phyloP scores from a whole-genome alignment of 2,113 vertebrate species.

The Tragelaphus buxtoni region DNA sequence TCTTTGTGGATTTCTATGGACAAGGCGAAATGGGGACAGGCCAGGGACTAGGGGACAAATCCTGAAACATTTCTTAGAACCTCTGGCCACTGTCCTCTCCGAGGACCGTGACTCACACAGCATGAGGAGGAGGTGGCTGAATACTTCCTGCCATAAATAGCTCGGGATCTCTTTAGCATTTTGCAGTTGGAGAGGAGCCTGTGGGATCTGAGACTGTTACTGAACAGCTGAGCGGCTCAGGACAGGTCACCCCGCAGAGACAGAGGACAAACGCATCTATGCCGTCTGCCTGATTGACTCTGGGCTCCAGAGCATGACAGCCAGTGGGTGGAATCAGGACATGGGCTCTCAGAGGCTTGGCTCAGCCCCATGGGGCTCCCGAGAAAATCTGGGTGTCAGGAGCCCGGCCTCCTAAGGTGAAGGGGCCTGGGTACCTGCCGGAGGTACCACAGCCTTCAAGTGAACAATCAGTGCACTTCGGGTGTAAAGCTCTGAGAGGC shows the following conservation, averaged over 20 bases:
- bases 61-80: not conserved
- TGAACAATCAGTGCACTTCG: no score
- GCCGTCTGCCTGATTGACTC: not conserved
- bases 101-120: not conserved
- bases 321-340: not conserved
- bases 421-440: not conserved
- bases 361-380: no score
- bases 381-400: not conserved
- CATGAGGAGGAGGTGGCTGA: not conserved
- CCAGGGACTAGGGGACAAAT: not conserved
- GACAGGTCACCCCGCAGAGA: not conserved
- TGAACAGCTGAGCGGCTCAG: not conserved
- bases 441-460: not conserved
- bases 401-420: not conserved
- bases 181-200: not conserved
- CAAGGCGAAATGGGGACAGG: not conserved
- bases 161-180: not conserved
- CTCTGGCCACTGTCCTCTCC: not conserved
- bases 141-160: not conserved
- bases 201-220: not conserved
- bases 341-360: not conserved
- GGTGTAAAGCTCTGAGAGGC: not conserved
- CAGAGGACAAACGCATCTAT: fast-evolving
- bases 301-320: not conserved
- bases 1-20: not conserved